A percentile compares a stretch with the other conserved stretches of the same genome.
These are phyloP conservation scores for Gadopsis bispinosus DNA, from an alignment of 2,797 vertebrate species.

Conservation along the genomic window DNA sequence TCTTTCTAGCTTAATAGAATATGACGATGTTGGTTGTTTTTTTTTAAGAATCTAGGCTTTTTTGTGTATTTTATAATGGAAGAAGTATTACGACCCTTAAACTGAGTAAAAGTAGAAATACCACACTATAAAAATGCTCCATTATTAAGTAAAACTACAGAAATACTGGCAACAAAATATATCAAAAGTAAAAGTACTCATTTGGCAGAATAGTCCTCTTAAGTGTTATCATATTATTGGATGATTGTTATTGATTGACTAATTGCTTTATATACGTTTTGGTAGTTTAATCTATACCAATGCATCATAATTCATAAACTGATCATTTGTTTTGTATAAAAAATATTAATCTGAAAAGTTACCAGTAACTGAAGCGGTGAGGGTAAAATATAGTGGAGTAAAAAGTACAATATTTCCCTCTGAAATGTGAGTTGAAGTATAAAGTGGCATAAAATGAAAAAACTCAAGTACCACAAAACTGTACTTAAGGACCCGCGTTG, in stretches of 20 bases:
- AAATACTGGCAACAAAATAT: neutral
- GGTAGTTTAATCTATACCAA: neutral
- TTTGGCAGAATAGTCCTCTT: neutral
- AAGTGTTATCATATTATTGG: neutral
- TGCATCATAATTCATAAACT: neutral
- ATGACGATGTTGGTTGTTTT: neutral
- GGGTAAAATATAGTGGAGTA: neutral
- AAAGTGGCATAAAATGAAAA: too few species aligned
- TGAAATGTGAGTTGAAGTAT: neutral
- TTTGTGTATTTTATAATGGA: slow-evolving; percentile 6
- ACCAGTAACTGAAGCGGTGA: too few species aligned
- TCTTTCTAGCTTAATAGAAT: neutral
- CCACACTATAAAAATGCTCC: neutral
- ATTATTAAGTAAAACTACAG: neutral
- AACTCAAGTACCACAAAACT: too few species aligned
- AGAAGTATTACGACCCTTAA: neutral
- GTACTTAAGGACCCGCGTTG: too few species aligned
- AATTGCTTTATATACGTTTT: neutral
- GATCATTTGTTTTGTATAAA: neutral
- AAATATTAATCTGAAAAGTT: neutral
- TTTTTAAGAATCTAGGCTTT: neutral
- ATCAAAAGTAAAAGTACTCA: neutral
- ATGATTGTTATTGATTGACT: neutral
- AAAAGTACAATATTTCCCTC: neutral
- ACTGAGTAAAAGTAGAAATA: neutral